These are phyloP conservation scores for Koerneria pararmatus DNA, from an alignment of 2,888 invertebrate genomes.

Conservation along the genomic window DNA sequence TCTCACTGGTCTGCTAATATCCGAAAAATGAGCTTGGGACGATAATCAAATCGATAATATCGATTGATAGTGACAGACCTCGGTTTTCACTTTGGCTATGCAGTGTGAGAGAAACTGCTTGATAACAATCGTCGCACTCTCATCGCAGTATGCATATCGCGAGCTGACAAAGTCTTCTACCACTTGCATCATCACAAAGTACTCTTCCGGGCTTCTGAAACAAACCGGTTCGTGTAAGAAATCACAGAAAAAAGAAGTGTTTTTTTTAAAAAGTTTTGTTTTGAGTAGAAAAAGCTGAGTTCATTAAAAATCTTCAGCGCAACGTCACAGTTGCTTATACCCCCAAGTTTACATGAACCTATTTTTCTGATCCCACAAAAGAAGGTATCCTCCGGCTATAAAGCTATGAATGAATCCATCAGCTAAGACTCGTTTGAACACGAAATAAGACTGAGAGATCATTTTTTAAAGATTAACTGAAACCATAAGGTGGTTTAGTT, in stretches of 20 bases:
- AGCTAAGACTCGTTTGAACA: too few species aligned
- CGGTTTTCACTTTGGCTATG: neutral
- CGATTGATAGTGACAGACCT: neutral
- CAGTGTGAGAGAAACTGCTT: slow-evolving; percentile 23
- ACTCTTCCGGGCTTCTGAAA: slow-evolving; percentile 50
- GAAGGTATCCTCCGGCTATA: too few species aligned
- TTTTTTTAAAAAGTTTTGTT: neutral
- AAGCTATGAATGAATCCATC: too few species aligned
- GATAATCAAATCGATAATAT: neutral
- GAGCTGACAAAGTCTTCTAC: slow-evolving; percentile 60
- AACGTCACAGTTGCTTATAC: too few species aligned
- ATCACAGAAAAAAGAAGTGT: neutral
- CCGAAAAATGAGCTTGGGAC: too few species aligned
- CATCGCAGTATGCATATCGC: slow-evolving; percentile 27
- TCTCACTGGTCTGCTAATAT: too few species aligned
- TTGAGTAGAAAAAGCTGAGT: slow-evolving; percentile 11
- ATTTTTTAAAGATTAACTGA: neutral
- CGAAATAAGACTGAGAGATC: neutral
- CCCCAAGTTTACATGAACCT: too few species aligned
- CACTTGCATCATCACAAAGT: slow-evolving; percentile 63
- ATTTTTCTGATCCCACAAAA: too few species aligned
- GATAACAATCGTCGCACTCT: neutral
- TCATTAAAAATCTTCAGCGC: slow-evolving; percentile 4
- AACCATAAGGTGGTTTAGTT: neutral
- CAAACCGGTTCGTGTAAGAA: neutral